Evolutionary conservation across 2,797 vertebrate genomes (phyloP), one percentile per base, ranked within the genome.

Genomic region (Paedocypris micromegethes): DNA sequence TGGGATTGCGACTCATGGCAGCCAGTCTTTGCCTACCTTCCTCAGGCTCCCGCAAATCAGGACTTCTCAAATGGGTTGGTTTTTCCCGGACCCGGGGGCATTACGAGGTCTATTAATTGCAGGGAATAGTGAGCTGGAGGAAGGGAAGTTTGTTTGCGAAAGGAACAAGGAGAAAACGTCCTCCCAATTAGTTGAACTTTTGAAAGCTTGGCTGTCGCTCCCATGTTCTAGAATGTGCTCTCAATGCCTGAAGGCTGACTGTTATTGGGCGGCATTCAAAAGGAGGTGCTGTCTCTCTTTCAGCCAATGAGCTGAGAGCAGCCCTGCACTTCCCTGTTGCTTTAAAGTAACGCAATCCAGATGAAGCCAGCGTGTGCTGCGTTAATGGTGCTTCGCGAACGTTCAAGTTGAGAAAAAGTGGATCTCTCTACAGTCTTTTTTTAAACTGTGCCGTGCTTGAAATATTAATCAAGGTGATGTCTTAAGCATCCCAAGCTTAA

Each of bases 271-370:
- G 53, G 73, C 86, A 88, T 89, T 90, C 84, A 83, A 45, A 87
- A 83, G 83, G 77, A 77, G 82, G 65, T 78, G 84, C 85, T 84
- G 80, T 75, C 83, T 23, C 85, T 83, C 82, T 9, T 58, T 75
- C 77, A 79, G 81, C 88, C 88, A 89, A 88, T 89, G 75, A 74
- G 77, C 81, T 74, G 70, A 72, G 79, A 84, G 84, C 75, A 68
- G 79, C 81, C 78, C 83, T 80, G 81, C 78, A 84, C 81, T 88
- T 88, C 84, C 87, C 85, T 84, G 79, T 82, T 83, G 72, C 85
- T 78, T 68, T 71, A 76, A 77, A 78, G 80, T 91, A 88, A 89
- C 83, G 46, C 81, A 87, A 89, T 88, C 84, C 89, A 90, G 88
- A 89, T 90, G 88, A 82, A 72, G 72, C 74, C 67, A 82, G 80